Evolutionary conservation across 2,888 invertebrate species (phyloP).

Genomic region (Sinodicranocentrus sp.): DNA sequence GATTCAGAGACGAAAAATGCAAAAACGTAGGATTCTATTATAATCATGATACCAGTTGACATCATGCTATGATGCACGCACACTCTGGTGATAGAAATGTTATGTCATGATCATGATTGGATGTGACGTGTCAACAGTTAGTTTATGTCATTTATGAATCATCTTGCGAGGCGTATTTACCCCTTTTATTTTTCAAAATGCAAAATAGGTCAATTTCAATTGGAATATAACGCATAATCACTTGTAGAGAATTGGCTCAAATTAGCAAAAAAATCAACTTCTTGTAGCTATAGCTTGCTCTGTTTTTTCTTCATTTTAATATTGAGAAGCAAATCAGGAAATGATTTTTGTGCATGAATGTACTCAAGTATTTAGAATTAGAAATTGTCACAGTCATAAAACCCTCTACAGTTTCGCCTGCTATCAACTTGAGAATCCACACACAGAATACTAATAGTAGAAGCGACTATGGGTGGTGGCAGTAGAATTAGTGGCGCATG

Average conservation of each 20-base stretch:
- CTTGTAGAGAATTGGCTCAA: no score
- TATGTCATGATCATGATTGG: not conserved
- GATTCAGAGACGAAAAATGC: no score
- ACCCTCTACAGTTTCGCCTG: not conserved
- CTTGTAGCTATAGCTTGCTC: no score
- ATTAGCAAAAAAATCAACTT: not conserved
- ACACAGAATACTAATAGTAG: no score
- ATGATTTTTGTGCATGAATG: not conserved
- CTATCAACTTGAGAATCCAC: no score
- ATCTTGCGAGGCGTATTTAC: no score
- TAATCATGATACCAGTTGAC: not conserved
- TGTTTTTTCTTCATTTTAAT: not conserved
- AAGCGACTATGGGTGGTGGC: no score
- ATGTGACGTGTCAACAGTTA: not conserved
- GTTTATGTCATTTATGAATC: constrained; percentile 1
- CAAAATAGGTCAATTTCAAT: no score
- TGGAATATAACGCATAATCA: no score
- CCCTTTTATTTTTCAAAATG: no score
- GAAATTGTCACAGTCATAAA: constrained; percentile 17
- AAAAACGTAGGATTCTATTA: no score
- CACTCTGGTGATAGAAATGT: constrained; percentile 9
- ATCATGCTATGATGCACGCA: not conserved
- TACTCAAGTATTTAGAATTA: not conserved
- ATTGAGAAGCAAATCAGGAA: constrained; percentile 12
- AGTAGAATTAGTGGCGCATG: no score